Evolutionary conservation across 2,888 invertebrate species (phyloP), one percentile per base, ranked within the genome.

Genomic region (Steinernema scapterisci): DNA sequence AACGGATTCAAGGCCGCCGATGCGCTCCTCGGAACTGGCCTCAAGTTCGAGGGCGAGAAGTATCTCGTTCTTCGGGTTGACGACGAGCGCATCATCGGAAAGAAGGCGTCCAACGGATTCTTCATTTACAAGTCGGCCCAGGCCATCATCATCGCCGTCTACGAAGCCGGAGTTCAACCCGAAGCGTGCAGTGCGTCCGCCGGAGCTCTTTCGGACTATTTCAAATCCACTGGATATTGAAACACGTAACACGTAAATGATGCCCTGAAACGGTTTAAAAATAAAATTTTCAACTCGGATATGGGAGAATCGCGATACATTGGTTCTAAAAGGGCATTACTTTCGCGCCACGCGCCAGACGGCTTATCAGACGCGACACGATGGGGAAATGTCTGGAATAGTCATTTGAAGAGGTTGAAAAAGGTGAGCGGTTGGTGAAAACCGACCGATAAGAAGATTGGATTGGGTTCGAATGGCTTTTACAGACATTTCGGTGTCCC

Each of bases 161-260:
- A 87, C 77, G 84, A 85, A 56, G 83, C 81, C 52, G 87, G 87
- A 45, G 80, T 88, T 9, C 87, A 86, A 72, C 87, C 87, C 3
- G 87, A 87, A 77, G 80, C 79, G 73, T 87, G 87, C 78, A 84
- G 83, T 75, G 85, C 84, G 76, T 80, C 81, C 0, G 80, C 86
- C 19, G 87, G 87, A 63, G 80, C 83, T 7, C 78, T 87, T 21
- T 86, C 87, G 19, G 87, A 87, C 77, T 87, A 87, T 75, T 86
- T 87, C 79, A 86, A 83, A 72, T 74, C 75, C 71, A 86, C 82
- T 52, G 80, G 80, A 51, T 87, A 86, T 77, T 87, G 72, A 85
- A 56, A 54, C 19, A 43, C 25, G 31, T 6, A 1, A 31, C 27
- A 48, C 31, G 63, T 63, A 63, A 63, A 63, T 63, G 25, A 31